Base-by-base conservation (phyloP, 2,888 invertebrate genomes). In the Pilophorus perplexus region DNA sequence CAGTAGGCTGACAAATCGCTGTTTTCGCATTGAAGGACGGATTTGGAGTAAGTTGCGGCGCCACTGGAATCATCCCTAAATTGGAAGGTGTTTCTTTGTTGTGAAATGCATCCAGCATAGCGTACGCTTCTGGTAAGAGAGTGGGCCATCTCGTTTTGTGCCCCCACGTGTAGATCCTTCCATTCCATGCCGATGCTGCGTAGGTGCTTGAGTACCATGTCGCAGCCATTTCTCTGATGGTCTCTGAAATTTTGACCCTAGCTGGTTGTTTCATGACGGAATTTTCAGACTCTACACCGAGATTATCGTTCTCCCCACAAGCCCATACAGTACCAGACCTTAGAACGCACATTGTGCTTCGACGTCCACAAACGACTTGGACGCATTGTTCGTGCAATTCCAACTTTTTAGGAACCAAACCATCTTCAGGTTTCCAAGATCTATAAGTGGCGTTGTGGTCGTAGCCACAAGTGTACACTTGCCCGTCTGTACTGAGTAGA, bases 231-330 rank as follows among this genome's bases (percentile, higher is more conserved):
- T 62, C 62, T 33, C 28, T 46, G 4, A 62, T n/a, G 4, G 62
- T 44, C 28, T 62, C 62, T 6, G 10, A 12, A 20, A 62, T 44
- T 46, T 20, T 62, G 16, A 62, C 48, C 25, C 33, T 62, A 5
- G 62, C 22, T 3, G 62, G 62, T 2, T 46, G 46, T 23, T 62
- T 62, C 62, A 62, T 62, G 6, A 62, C 62, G 16, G 62, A 46
- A 6, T 62, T 62, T 6, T 44, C 62, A 4, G 62, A 62, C 23
- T 62, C 62, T 28, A 62, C 62, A 1, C 62, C 62, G n/a, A 62
- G 62, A 23, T 62, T 62, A 28, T 62, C 62, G 28, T 62, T 62
- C 38, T 62, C 62, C 2, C 62, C 62, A 25, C 46, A 62, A n/a
- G 62, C 62, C 46, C 46, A 48, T 1, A 62, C 46, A 4, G 48